phyloP scores from a whole-genome alignment of 2,797 vertebrate genomes.

The Eremophila alpestris region DNA sequence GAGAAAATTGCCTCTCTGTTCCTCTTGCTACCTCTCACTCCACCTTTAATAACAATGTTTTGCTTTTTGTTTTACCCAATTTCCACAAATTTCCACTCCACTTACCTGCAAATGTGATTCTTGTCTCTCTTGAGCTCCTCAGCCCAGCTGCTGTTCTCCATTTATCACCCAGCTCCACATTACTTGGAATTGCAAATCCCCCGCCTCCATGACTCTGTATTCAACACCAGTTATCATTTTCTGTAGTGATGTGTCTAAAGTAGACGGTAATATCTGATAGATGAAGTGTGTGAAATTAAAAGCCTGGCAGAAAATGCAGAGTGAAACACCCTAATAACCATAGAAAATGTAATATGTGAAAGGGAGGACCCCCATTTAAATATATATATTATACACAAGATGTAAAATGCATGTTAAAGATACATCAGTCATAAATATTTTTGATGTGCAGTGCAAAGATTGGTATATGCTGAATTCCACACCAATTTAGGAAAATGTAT shows the following conservation, averaged over 20 bases:
- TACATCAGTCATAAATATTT: not conserved
- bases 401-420: not conserved
- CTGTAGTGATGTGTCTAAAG: not conserved
- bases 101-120: conserved; percentile 40
- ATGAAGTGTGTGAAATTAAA: not conserved
- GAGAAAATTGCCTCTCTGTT: not conserved
- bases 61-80: not conserved
- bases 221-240: not conserved
- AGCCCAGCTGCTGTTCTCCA: not conserved
- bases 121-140: not conserved
- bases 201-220: not conserved
- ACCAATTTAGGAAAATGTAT: not conserved
- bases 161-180: not conserved
- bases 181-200: not conserved
- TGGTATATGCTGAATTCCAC: not conserved
- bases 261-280: not conserved
- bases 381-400: not conserved
- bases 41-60: conserved; percentile 6
- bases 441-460: not conserved
- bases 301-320: not conserved
- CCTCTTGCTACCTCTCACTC: not conserved
- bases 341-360: not conserved
- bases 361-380: not conserved
- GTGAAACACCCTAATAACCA: not conserved
- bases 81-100: conserved; percentile 19